Conservation (phyloP, 2,113 vertebrate species). For the Eidolon helvum region DNA sequence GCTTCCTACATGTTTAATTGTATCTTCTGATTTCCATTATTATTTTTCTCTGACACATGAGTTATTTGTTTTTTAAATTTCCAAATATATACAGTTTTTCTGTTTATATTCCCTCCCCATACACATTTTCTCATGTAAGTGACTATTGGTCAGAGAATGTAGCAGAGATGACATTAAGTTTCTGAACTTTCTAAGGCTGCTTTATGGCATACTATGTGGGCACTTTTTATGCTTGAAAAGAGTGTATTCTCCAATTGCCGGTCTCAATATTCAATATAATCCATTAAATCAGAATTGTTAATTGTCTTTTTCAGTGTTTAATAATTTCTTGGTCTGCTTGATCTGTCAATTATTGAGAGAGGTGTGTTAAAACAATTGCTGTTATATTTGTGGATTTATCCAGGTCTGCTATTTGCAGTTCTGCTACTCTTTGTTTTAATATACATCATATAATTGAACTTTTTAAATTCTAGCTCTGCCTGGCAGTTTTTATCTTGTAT, state of each 20-base stretch:
- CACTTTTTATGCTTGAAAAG: neutral
- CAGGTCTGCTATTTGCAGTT: neutral
- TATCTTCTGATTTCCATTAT: neutral
- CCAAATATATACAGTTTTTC: neutral
- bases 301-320: neutral
- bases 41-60: neutral
- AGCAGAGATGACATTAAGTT: neutral
- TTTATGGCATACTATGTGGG: neutral
- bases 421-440: neutral
- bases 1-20: neutral
- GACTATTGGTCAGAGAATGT: neutral
- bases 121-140: neutral
- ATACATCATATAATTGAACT: neutral
- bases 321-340: neutral
- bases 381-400: neutral
- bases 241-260: neutral
- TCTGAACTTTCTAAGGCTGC: neutral
- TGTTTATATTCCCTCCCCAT: neutral
- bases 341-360: neutral
- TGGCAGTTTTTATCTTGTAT: neutral
- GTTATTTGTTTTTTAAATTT: neutral
- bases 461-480: neutral
- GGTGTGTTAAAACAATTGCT: neutral
- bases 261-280: neutral
- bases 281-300: neutral